Evolutionary conservation across 2,797 vertebrate species (phyloP).

Genomic region (Ctenosaura bakeri): DNA sequence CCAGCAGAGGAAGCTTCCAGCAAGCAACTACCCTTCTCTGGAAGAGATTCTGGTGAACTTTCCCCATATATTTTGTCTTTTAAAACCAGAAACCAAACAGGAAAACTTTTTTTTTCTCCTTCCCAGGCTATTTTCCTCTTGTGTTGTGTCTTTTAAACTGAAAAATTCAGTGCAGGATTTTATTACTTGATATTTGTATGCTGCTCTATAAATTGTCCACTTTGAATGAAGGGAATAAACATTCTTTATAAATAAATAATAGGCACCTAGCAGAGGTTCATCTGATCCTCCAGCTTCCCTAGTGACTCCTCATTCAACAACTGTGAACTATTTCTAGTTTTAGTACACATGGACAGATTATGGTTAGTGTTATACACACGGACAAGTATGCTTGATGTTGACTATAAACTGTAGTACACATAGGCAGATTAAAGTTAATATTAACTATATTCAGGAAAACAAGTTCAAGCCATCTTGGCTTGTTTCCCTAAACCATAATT

Average conservation of each 20-base stretch:
- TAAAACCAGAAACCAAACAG: neutral
- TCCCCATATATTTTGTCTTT: neutral
- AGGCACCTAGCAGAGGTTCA: neutral
- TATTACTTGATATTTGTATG: neutral
- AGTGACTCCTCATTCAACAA: neutral
- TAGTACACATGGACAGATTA: neutral
- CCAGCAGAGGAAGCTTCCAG: too few relatives aligned
- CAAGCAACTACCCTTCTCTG: neutral
- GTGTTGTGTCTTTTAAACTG: too few relatives aligned
- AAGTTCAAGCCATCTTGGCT: neutral
- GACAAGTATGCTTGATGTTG: too few relatives aligned
- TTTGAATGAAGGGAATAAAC: neutral
- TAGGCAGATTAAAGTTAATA: too few relatives aligned
- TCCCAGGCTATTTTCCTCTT: too few relatives aligned
- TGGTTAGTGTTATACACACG: neutral
- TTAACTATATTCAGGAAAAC: too few relatives aligned
- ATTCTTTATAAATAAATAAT: neutral
- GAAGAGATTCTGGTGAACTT: neutral
- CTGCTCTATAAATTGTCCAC: neutral
- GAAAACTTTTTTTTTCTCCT: neutral
- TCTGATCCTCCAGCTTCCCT: neutral
- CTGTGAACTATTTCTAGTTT: neutral
- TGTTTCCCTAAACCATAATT: too few relatives aligned
- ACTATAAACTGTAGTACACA: neutral
- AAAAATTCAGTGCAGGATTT: neutral